These are phyloP conservation scores for Standfussiana lucernea DNA, from an alignment of 2,888 invertebrate genomes.

Conservation along the genomic window DNA sequence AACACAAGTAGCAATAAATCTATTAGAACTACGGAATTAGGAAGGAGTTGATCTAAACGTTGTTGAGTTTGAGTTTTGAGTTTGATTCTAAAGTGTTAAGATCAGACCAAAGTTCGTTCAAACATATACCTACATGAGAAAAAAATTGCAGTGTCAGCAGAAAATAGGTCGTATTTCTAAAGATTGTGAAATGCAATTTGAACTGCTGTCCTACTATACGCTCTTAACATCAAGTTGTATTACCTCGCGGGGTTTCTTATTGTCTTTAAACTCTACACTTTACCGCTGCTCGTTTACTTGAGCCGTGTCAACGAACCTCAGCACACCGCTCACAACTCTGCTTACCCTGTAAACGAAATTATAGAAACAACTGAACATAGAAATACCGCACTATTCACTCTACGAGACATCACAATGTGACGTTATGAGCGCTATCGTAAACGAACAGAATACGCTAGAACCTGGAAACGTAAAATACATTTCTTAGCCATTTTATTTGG, in stretches of 20 bases:
- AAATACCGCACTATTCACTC: constrained; percentile 46
- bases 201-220: constrained; percentile 3
- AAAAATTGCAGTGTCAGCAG: neutral
- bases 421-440: constrained; percentile 53
- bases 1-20: neutral
- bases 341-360: constrained; percentile 28
- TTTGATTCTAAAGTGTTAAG: too few relatives aligned
- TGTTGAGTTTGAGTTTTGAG: too few relatives aligned
- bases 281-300: constrained; percentile 40
- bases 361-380: constrained; percentile 51
- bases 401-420: constrained; percentile 41
- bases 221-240: constrained; percentile 23
- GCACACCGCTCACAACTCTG: constrained; percentile 22
- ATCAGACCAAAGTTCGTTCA: neutral
- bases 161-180: neutral
- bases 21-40: neutral
- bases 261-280: constrained; percentile 50
- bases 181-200: constrained; percentile 10
- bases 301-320: constrained; percentile 50
- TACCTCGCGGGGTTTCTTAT: constrained; percentile 30
- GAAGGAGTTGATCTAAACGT: neutral
- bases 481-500: constrained; percentile 52
- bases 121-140: neutral
- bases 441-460: constrained; percentile 42
- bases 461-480: constrained; percentile 49